Evolutionary conservation across 2,797 vertebrate genomes (phyloP).

Genomic region (Margarornis squamiger): DNA sequence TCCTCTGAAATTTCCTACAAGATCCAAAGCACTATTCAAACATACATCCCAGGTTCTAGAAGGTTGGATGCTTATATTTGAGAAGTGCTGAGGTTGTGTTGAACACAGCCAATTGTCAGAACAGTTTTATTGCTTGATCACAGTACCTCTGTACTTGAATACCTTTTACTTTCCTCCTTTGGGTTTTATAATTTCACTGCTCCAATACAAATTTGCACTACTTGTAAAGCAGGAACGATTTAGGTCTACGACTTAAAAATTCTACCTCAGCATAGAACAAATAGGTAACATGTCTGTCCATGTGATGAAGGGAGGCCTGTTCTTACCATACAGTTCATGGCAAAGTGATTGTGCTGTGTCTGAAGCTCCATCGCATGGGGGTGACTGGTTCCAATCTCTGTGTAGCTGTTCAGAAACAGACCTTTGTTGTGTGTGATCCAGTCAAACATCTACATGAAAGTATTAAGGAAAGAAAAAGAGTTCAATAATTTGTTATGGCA

Average conservation of each 20-base stretch:
- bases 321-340: slow-evolving; percentile 99
- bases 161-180: neutral
- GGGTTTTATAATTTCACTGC: neutral
- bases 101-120: neutral
- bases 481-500: neutral
- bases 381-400: slow-evolving; percentile 97
- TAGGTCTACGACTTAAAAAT: neutral
- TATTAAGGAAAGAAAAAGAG: neutral
- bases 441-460: slow-evolving; percentile 93
- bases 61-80: neutral
- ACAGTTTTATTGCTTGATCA: neutral
- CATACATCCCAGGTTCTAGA: neutral
- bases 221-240: neutral
- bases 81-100: neutral
- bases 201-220: neutral
- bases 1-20: neutral
- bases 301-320: neutral
- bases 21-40: neutral
- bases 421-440: slow-evolving; percentile 99
- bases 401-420: slow-evolving; percentile 97
- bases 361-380: slow-evolving; percentile 96
- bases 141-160: neutral
- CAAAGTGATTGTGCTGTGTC: slow-evolving; percentile 99
- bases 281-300: accelerated
- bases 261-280: neutral